A percentile compares a stretch with the other conserved stretches of the same genome.
phyloP scores from a whole-genome alignment of 92 coral and sea anemone genomes.

The Umimayanthus chanpuru region DNA sequence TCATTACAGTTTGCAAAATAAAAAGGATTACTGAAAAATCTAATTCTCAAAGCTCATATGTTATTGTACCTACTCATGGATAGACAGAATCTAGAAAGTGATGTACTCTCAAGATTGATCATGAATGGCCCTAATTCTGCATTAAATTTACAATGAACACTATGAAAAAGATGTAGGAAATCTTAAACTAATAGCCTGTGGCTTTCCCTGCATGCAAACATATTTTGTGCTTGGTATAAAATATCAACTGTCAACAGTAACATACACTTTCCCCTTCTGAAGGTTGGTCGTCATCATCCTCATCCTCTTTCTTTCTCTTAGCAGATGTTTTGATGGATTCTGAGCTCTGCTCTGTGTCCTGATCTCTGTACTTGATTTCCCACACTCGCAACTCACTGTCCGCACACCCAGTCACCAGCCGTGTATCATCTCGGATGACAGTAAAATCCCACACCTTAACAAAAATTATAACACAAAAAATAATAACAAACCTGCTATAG shows the following conservation, averaged over 20 bases:
- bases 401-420: conserved; percentile 91
- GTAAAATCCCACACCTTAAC: conserved; percentile 91
- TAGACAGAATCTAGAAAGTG: too few relatives aligned
- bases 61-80: too few relatives aligned
- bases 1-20: too few relatives aligned
- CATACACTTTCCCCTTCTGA: conserved; percentile 22
- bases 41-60: too few relatives aligned
- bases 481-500: too few relatives aligned
- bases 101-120: too few relatives aligned
- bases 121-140: not conserved
- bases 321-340: not conserved
- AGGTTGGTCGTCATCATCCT: not conserved
- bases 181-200: not conserved
- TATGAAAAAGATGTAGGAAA: too few relatives aligned
- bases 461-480: too few relatives aligned
- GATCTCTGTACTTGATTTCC: conserved; percentile 64
- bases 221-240: not conserved
- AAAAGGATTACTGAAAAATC: too few relatives aligned
- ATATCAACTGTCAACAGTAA: not conserved
- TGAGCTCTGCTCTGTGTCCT: conserved; percentile 1
- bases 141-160: not conserved
- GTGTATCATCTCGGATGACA: conserved; percentile 70
- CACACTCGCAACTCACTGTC: conserved; percentile 94
- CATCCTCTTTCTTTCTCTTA: conserved; percentile 15
- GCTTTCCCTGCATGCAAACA: not conserved